Evolutionary conservation across 1,140 invertebrate species (phyloP).

Genomic region (Zaprionus inermis): DNA sequence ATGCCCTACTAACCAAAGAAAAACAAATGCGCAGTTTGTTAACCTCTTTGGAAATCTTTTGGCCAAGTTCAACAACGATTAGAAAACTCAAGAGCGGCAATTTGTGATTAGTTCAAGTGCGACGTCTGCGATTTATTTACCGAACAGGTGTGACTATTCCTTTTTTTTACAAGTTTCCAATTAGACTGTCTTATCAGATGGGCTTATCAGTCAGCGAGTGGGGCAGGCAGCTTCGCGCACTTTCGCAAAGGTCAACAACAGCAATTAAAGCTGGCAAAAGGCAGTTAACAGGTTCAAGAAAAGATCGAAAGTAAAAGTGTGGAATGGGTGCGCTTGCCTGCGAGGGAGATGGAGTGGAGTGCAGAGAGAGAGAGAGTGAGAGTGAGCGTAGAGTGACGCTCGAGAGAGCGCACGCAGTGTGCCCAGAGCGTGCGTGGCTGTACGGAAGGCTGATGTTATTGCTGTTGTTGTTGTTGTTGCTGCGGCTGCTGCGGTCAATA

Average conservation of each 20-base stretch:
- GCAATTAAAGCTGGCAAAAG: background rate
- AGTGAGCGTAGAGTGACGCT: background rate
- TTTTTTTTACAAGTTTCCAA: background rate
- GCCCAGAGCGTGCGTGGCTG: background rate
- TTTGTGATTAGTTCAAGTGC: slow-evolving; percentile 2
- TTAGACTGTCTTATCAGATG: background rate
- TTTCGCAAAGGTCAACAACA: background rate
- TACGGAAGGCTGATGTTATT: background rate
- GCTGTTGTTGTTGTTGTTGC: background rate
- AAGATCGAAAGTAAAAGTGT: slow-evolving; percentile 8
- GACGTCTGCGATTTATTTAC: background rate
- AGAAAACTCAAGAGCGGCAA: background rate
- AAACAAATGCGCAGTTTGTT: background rate
- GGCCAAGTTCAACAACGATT: background rate
- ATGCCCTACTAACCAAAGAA: slow-evolving; percentile 35
- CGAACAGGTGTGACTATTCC: background rate
- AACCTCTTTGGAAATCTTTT: slow-evolving; percentile 22
- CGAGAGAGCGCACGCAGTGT: background rate
- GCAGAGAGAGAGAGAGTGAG: background rate
- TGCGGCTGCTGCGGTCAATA: slow-evolving; percentile 45
- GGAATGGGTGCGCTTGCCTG: background rate
- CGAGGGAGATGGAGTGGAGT: background rate
- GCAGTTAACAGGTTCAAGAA: background rate
- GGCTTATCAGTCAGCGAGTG: background rate
- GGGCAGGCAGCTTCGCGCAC: background rate